Base-by-base conservation (phyloP, 2,888 invertebrate species). In the Parnassius apollo region DNA sequence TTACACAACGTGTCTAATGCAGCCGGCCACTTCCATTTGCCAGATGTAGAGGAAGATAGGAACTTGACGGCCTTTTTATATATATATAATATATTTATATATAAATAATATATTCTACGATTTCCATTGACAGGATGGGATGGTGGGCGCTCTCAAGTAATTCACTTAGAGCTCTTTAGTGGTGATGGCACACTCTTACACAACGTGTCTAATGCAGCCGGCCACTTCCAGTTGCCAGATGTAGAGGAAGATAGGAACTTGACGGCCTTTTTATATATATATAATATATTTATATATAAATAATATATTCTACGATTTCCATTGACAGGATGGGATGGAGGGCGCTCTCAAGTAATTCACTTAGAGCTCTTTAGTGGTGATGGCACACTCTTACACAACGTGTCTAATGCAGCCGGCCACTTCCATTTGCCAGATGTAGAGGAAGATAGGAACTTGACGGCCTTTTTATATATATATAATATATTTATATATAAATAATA, bases 301-400 rank as follows among this genome's bases (percentile, higher is more conserved):
- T 22, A 42, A 35, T 49, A 35, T 11, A 18, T 50, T n/a, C 18
- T 10, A 22, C 18, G 13, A 18, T 49, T 2, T 13, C n/a, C 13
- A 49, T 49, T 49, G 9, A 46, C 18, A 89, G 89, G 80, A 10
- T 88, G 87, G 88, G 83, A 87, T 57, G 87, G 86, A 1, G 88
- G 88, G 0, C 79, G 88, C 0, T 73, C 80, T 0, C 88, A 87
- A 66, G 75, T 65, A 0, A 65, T 88, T 0, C 83, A 85, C 61
- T 62, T 88, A 0, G 83, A 85, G 25, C 65, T 88, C 0, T 61
- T 76, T 0, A 73, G 76, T 12, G 57, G 69, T 0, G 71, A 74
- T 2, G 85, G 82, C 0, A 66, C 68, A 11, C 51, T 75, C 0
- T 42, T 83, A 0, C 75, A 75, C 62, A 85, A 87, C 62, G 64